Percentiles rank a stretch among this genome's conserved stretches.
Evolutionary conservation across 2,113 vertebrate species (phyloP).

Genomic region (Protobothrops mucrosquamatus): DNA sequence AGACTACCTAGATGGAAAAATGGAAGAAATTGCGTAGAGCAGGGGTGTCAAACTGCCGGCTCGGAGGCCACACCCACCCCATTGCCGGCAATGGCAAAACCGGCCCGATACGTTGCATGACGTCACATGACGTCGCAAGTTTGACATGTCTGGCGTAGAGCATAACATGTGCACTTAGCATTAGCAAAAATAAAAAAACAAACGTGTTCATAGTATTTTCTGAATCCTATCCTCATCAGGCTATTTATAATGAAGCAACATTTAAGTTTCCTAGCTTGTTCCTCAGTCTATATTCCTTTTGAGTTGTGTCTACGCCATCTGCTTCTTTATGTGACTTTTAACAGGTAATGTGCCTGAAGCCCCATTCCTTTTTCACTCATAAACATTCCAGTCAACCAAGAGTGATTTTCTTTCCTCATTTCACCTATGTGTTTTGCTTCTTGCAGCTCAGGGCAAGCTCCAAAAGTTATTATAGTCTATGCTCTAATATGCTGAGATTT

Average conservation of each 20-base stretch:
- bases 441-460: conserved; percentile 47
- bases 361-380: conserved; percentile 43
- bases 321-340: conserved; percentile 18
- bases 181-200: neutral
- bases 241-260: neutral
- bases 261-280: conserved; percentile 8
- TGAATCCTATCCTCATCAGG: neutral
- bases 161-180: neutral
- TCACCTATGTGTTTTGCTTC: conserved; percentile 63
- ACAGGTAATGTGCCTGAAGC: conserved; percentile 32
- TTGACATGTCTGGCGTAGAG: too few species aligned
- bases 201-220: neutral
- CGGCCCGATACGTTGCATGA: too few species aligned
- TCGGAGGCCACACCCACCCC: too few species aligned
- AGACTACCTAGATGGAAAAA: too few species aligned
- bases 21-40: neutral
- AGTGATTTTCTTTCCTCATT: conserved; percentile 53
- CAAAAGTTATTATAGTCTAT: conserved; percentile 61
- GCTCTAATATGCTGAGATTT: conserved; percentile 44
- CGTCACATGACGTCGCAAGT: too few species aligned
- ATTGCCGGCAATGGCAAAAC: too few species aligned
- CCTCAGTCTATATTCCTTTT: neutral
- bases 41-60: too few species aligned
- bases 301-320: conserved; percentile 14
- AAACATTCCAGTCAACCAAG: conserved; percentile 30